Base-by-base conservation (phyloP, 2,888 invertebrate genomes). In the Teleiodes luculella region DNA sequence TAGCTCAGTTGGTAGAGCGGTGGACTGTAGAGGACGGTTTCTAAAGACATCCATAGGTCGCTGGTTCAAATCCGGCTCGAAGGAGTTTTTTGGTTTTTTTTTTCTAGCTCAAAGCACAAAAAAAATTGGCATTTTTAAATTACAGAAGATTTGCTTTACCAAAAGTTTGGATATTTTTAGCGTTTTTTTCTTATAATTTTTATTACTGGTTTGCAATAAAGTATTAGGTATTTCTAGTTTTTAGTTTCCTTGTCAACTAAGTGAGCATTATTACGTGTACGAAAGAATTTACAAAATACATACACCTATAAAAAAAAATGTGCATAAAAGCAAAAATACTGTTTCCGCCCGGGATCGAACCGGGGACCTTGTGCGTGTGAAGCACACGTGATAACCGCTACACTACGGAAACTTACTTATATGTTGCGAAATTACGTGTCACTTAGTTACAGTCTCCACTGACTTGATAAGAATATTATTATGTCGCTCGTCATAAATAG, bases 361-460 rank as follows among this genome's bases (percentile, higher is more conserved):
- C 92, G 92, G 92, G 92, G 92, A 83, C 91, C 91, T 92, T 92
- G 93, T 93, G 93, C 93, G 93, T 93, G 93, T 93, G 93, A 93
- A 93, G 93, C 93, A 93, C 93, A 93, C 93, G 93, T 93, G 93
- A 93, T 93, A 93, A 93, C 93, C 93, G 91, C 93, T 93, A 93
- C 93, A 93, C 93, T 93, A 93, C 93, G 92, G 91, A 92, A 92
- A 92, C 92, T 65, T 74, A 36, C 1, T 0, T 0, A 0, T 0
- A 0, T 0, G 0, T 0, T 0, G 0, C n/a, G 49, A 79, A 84
- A 79, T 63, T 71, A 13, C 30, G 10, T 7, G 28, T 11, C 18
- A 47, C 48, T 13, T 18, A 8, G 6, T n/a, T 18, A 18, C 43
- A 5, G 13, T n/a, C n/a, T n/a, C n/a, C n/a, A n/a, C n/a, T n/a